Base-by-base conservation (phyloP, 2,797 vertebrate species). In the Masticophis lateralis region DNA sequence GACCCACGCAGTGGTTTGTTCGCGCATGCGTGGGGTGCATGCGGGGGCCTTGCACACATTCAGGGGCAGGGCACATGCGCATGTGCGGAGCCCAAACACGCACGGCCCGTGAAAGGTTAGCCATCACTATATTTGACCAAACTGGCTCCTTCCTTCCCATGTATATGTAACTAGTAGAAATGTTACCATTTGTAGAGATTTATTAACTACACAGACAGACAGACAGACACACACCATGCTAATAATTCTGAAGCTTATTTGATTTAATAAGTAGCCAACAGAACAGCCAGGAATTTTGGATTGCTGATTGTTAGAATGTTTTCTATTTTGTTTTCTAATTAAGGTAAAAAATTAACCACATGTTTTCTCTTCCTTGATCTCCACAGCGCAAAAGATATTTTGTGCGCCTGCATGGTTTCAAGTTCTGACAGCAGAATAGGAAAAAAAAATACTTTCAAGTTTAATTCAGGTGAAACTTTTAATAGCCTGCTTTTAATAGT, bases 221-320 rank as follows among this genome's bases (percentile, higher is more conserved):
- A 69, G 12, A 32, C 66, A 32, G 5, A 69, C 28, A 43, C 43
- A 69, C 66, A 20, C 20, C 10, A 74, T 88, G 51, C 61, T 57
- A 25, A 69, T 13, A 87, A 27, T 74, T 55, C 47, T 92, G 53
- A 55, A 74, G 56, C 87, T 88, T n/a, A 69, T 51, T 28, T 22
- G 22, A 63, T 88, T 74, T 74, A 92, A 88, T 74, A 37, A 92
- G 63, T 88, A 88, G 63, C 53, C 69, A 92, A 74, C 10, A 88
- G 37, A 74, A 14, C 4, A 56, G 28, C 37, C 27, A 57, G 53
- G 61, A 47, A n/a, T 57, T 74, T 11, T 92, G 53, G 55, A 53
- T 79, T 88, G 22, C 86, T 59, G 28, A 79, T 79, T 60, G 56
- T 28, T 88, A 88, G 37, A 20, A 79, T 27, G 18, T 43, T 37